These are phyloP conservation scores for Acromyrmex charruanus DNA, from an alignment of 1,140 invertebrate species.

Conservation along the genomic window DNA sequence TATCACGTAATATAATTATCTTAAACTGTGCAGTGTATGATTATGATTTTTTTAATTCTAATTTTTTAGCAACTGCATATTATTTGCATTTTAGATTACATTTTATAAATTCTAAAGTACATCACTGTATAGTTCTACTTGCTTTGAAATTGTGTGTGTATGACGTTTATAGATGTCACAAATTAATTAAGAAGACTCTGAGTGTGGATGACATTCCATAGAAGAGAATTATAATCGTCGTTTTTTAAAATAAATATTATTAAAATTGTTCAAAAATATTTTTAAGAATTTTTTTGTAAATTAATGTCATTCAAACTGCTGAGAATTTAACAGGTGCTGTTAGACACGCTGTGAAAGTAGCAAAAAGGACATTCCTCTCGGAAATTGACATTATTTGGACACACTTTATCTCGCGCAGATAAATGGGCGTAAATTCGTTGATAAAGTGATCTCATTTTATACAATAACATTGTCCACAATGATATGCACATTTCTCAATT, in stretches of 20 bases:
- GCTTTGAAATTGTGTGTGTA: neutral
- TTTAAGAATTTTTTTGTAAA: too few relatives aligned
- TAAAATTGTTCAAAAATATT: too few relatives aligned
- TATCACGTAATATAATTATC: neutral
- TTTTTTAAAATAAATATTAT: too few relatives aligned
- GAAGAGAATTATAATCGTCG: too few relatives aligned
- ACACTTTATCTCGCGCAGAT: neutral
- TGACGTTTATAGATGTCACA: too few relatives aligned
- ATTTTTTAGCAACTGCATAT: too few relatives aligned
- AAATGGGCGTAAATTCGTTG: neutral
- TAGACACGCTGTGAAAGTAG: neutral
- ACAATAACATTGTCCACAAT: neutral
- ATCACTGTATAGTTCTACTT: too few relatives aligned
- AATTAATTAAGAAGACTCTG: too few relatives aligned
- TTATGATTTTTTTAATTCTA: too few relatives aligned
- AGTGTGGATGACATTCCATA: too few relatives aligned
- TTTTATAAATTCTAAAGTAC: slow-evolving; percentile 4
- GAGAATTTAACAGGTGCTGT: neutral
- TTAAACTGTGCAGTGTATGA: neutral
- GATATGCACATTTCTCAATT: neutral
- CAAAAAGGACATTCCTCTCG: neutral
- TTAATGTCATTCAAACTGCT: neutral
- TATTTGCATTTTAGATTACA: neutral
- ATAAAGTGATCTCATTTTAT: neutral
- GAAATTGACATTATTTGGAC: neutral